Base-by-base conservation (phyloP, 2,888 invertebrate genomes). In the Plutella xylostella region DNA sequence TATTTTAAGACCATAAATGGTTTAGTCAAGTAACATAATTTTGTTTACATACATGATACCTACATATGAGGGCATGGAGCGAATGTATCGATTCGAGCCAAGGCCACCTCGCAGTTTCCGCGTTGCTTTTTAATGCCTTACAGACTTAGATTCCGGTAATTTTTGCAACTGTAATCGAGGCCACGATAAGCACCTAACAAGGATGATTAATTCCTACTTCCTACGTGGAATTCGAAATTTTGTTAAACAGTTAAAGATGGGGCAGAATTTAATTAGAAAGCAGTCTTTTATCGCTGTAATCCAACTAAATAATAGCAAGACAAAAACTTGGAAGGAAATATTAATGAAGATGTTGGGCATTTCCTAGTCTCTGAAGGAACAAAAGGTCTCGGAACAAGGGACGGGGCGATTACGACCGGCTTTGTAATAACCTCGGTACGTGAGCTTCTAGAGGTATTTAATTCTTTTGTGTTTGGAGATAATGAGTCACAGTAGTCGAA, bases 331-430 rank as follows among this genome's bases (percentile, higher is more conserved):
- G 47, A 54, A 53, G 62, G 61, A 66, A 68, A 68, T 71, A 72
- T 74, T 73, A 76, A 74, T 72, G 72, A 72, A 71, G 72, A 71
- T 72, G 74, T 72, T 67, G 53, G 64, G 73, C 72, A 72, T 64
- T 68, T 61, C 57, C 56, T 55, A 68, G 64, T 68, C 65, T 68
- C n/a, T n/a, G 51, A 52, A 49, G 34, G 65, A 69, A 75, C 73
- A 73, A 74, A 61, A 64, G 62, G 54, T 22, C 38, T 22, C 22
- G 51, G 55, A 45, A 42, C 34, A 56, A 55, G 52, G 55, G 55
- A 55, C 51, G 52, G 48, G 52, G 55, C 57, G 65, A 67, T 66
- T 65, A 62, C 58, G 55, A 51, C 37, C 25, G 38, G 44, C 49
- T 50, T 53, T 53, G 56, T 59, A 55, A 57, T 55, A 57, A 53